phyloP scores from a whole-genome alignment of 2,797 vertebrate genomes.

The Crypturellus tataupa region DNA sequence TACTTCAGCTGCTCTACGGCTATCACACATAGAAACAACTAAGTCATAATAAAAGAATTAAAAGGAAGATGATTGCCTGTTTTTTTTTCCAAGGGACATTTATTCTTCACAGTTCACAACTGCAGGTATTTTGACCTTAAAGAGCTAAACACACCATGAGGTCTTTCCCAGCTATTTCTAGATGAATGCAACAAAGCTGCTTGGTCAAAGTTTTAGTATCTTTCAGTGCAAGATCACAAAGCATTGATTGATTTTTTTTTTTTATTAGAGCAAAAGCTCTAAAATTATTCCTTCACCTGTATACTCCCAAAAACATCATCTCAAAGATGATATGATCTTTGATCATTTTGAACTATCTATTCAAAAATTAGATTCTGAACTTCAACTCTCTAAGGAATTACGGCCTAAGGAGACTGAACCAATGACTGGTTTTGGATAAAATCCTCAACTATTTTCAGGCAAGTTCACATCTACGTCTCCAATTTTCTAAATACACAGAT shows the following conservation, averaged over 20 bases:
- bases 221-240: neutral
- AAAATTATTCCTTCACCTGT: neutral
- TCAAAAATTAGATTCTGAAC: neutral
- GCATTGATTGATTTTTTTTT: no score
- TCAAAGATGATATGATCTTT: no score
- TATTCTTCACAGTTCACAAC: neutral
- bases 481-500: neutral
- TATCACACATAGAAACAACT: neutral
- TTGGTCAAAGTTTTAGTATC: neutral
- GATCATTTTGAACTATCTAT: no score
- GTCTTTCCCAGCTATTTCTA: neutral
- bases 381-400: neutral
- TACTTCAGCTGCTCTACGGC: neutral
- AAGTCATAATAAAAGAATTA: neutral
- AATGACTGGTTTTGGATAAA: neutral
- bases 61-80: neutral
- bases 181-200: neutral
- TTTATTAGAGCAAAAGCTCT: neutral
- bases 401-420: neutral
- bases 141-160: neutral
- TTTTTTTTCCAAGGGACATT: neutral
- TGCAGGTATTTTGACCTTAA: neutral
- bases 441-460: neutral
- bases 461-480: neutral
- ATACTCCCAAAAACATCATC: neutral